Evolutionary conservation across 2,113 vertebrate species (phyloP).

Genomic region (Apus apus): DNA sequence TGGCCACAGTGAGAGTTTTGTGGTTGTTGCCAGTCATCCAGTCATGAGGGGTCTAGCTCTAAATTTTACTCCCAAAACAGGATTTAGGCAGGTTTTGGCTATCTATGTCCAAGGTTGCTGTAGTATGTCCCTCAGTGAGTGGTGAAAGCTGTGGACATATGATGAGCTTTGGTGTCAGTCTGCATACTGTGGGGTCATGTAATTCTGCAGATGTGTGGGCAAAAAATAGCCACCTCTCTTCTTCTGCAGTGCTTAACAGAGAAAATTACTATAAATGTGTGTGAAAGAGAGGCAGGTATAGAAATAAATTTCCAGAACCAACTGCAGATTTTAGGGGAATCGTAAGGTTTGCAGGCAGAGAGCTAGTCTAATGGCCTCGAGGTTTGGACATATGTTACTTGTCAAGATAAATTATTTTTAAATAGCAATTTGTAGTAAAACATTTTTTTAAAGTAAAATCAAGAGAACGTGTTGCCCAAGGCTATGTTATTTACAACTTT

Average conservation of each 20-base stretch:
- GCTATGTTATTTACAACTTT: not conserved
- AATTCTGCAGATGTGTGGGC: not conserved
- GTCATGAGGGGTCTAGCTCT: not conserved
- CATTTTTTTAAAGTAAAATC: not conserved
- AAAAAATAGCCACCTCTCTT: not conserved
- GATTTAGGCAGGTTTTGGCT: not conserved
- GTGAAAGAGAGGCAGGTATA: not conserved
- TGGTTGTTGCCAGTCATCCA: rapidly evolving
- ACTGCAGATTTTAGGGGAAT: not conserved
- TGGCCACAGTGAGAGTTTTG: not conserved
- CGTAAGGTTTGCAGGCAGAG: not conserved
- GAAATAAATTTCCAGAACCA: not conserved
- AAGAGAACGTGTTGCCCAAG: not conserved
- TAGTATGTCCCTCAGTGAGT: not conserved
- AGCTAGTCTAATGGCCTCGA: not conserved
- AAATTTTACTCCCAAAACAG: not conserved
- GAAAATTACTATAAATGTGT: not conserved
- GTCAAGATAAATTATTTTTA: not conserved
- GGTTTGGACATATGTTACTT: not conserved
- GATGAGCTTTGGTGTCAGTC: not conserved
- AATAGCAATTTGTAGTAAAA: not conserved
- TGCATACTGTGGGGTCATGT: rapidly evolving
- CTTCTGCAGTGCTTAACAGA: not conserved
- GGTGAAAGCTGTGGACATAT: rapidly evolving
- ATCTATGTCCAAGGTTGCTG: rapidly evolving